These are phyloP conservation scores for Percina caprodes DNA, from an alignment of 2,113 vertebrate species.

Conservation along the genomic window DNA sequence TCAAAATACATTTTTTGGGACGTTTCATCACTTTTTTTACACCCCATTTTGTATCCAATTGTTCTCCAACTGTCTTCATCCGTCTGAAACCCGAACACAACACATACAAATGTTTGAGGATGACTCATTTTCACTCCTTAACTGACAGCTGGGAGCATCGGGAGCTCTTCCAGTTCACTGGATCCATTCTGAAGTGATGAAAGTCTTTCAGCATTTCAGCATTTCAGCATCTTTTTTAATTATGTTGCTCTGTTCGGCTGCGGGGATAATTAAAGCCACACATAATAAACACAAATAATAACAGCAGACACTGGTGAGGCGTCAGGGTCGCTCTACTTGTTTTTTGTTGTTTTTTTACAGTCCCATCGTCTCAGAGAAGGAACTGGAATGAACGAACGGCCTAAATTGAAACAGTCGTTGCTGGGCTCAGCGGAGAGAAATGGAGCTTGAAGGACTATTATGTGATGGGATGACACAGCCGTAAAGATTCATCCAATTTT, in stretches of 20 bases:
- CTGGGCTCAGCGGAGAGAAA: slow-evolving; percentile 34
- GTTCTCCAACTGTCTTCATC: too few relatives aligned
- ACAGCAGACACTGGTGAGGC: not conserved
- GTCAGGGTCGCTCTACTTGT: not conserved
- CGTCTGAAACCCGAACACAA: too few relatives aligned
- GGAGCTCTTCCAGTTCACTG: not conserved
- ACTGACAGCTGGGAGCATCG: too few relatives aligned
- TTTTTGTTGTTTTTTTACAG: not conserved
- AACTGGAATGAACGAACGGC: slow-evolving; percentile 20
- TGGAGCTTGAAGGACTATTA: slow-evolving; percentile 49
- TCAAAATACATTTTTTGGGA: too few relatives aligned
- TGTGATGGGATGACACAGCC: slow-evolving; percentile 59
- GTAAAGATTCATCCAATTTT: slow-evolving; percentile 63
- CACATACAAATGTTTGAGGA: too few relatives aligned
- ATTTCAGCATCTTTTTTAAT: not conserved
- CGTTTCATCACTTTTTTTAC: too few relatives aligned
- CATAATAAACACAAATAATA: not conserved
- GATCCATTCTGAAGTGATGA: not conserved
- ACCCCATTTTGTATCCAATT: too few relatives aligned
- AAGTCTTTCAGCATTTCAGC: not conserved
- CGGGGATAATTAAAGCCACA: not conserved
- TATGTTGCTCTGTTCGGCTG: not conserved
- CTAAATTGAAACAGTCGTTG: slow-evolving; percentile 48
- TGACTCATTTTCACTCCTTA: too few relatives aligned
- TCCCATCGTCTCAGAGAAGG: not conserved